A percentile compares a stretch with the other conserved stretches of the same genome.
Evolutionary conservation across 2,888 invertebrate genomes (phyloP).

Genomic region (Phalangium opilio): DNA sequence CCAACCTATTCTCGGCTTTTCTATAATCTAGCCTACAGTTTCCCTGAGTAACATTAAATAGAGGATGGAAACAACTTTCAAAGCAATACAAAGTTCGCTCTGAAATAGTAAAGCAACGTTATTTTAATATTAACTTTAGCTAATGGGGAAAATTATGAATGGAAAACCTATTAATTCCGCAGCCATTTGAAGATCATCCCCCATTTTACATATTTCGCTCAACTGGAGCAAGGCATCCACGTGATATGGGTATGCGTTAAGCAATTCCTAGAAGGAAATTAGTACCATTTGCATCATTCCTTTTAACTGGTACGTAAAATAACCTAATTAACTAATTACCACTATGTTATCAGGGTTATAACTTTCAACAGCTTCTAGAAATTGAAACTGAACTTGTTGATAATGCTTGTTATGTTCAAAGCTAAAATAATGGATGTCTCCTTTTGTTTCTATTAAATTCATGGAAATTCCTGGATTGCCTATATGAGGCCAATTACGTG

Average conservation of each 20-base stretch:
- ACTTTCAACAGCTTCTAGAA: slow-evolving; percentile 60
- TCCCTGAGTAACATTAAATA: slow-evolving; percentile 57
- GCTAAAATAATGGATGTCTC: slow-evolving; percentile 46
- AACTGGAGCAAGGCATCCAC: slow-evolving; percentile 63
- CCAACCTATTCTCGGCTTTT: slow-evolving; percentile 59
- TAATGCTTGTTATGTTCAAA: slow-evolving; percentile 60
- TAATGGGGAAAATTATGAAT: background rate
- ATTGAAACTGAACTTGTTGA: slow-evolving; percentile 53
- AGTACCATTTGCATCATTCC: too few relatives aligned
- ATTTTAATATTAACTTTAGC: background rate
- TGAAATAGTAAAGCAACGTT: slow-evolving; percentile 5
- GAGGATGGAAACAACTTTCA: slow-evolving; percentile 61
- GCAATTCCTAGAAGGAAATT: slow-evolving; percentile 43
- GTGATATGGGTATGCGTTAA: slow-evolving; percentile 59
- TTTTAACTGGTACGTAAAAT: too few relatives aligned
- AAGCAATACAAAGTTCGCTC: slow-evolving; percentile 60
- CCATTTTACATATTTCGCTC: slow-evolving; percentile 59
- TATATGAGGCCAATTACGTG: slow-evolving; percentile 54
- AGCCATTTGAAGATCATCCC: slow-evolving; percentile 61
- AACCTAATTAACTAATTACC: slow-evolving; percentile 34
- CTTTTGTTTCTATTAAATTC: slow-evolving; percentile 42
- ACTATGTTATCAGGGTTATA: slow-evolving; percentile 61
- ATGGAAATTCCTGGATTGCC: slow-evolving; percentile 54
- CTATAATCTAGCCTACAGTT: slow-evolving; percentile 59
- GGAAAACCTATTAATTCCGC: slow-evolving; percentile 52